Base-by-base conservation (phyloP, 1,140 invertebrate genomes). In the Pogonomyrmex barbatus region DNA sequence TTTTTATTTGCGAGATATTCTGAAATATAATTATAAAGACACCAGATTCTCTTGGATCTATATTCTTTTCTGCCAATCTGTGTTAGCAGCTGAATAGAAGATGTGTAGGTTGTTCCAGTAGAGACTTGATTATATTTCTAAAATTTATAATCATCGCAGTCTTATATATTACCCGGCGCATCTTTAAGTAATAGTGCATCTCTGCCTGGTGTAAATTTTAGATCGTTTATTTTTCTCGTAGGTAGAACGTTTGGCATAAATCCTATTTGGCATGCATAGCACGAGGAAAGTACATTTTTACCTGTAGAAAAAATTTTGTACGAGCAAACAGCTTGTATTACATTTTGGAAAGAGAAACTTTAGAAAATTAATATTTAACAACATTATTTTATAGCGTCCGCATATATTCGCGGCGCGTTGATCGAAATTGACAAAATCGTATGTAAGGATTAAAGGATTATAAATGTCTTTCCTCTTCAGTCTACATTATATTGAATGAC, bases 21-120 rank as follows among this genome's bases (percentile, higher is more conserved):
- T 30, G 8, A 47, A 47, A 85, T 73, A 14, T 58, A 33, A 75
- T 12, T 39, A 52, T 39, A 52, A 79, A 91, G 83, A 87, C 91
- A 92, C 88, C 92, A 92, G 93, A 94, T 93, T 93, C 85, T 94
- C 91, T 88, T 87, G 91, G 89, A 89, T 87, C 89, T 92, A 91
- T 90, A 86, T 88, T 88, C 86, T 91, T 93, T 93, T 91, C 92
- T 94, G 89, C 93, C 92, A 93, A 90, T 94, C 89, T 92, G 88
- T 94, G 92, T 94, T 94, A 94, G 93, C 91, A 91, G 85, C 89
- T 92, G 86, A 91, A 91, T 93, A 94, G 93, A 93, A 79, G 79
- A 87, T 94, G 91, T 92, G 91, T 94, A 94, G 93, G 93, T 92
- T 92, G 92, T 93, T 92, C 90, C 67, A 91, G 91, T 92, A 94